Evolutionary conservation across 2,888 invertebrate species (phyloP).

Genomic region (Drosophila rubida): DNA sequence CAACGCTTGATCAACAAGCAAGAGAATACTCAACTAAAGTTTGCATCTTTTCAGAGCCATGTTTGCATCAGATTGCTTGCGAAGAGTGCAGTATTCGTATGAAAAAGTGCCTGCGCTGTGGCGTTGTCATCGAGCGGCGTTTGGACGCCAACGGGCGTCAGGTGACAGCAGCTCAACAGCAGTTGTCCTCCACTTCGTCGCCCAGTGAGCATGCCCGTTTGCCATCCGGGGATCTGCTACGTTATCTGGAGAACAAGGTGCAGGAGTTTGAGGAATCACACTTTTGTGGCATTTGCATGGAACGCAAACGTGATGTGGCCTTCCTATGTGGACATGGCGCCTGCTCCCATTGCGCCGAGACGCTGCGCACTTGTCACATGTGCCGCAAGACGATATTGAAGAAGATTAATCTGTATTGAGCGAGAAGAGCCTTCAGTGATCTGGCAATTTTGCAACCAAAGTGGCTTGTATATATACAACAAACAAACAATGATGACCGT

Average conservation of each 20-base stretch:
- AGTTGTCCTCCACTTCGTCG: conserved; percentile 70
- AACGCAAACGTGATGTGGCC: conserved; percentile 91
- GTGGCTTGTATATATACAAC: conserved; percentile 75
- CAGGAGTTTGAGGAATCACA: conserved; percentile 94
- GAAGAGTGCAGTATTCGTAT: conserved; percentile 91
- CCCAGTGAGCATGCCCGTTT: conserved; percentile 85
- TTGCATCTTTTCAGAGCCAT: conserved; percentile 86
- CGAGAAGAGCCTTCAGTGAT: conserved; percentile 17
- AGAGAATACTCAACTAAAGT: neutral
- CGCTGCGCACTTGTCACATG: conserved; percentile 94
- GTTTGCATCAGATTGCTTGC: conserved; percentile 90
- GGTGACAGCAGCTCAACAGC: conserved; percentile 66
- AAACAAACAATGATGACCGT: conserved; percentile 9
- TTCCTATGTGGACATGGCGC: conserved; percentile 96
- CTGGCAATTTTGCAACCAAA: conserved; percentile 67
- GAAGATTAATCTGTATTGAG: conserved; percentile 85
- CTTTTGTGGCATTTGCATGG: conserved; percentile 95
- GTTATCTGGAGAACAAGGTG: conserved; percentile 90
- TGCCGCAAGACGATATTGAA: conserved; percentile 85
- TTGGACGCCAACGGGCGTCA: conserved; percentile 86
- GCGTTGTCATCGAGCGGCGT: conserved; percentile 87
- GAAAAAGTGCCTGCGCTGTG: conserved; percentile 91
- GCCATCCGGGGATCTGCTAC: conserved; percentile 88
- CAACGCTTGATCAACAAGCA: neutral
- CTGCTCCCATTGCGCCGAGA: conserved; percentile 92